Conservation (phyloP, 1,140 invertebrate species). For the Gryllus bimaculatus region DNA sequence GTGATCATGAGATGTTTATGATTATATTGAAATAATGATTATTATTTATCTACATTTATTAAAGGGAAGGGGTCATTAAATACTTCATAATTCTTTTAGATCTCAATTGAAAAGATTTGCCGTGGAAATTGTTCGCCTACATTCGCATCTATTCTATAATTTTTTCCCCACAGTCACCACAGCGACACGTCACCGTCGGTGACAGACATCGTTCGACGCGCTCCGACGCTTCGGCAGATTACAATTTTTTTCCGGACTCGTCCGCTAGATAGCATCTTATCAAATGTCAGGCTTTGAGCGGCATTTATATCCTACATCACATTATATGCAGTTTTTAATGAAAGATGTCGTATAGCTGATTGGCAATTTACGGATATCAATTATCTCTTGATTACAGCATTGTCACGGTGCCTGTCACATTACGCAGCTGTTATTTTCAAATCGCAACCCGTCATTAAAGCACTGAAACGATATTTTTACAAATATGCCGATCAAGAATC, state of each 20-base stretch:
- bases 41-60: no score
- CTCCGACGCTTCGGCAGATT: no score
- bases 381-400: not conserved
- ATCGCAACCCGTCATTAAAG: not conserved
- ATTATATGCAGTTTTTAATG: not conserved
- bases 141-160: no score
- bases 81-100: no score
- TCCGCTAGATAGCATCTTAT: not conserved
- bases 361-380: conserved; percentile 4
- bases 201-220: no score
- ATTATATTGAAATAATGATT: no score
- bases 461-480: not conserved
- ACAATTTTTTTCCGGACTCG: not conserved
- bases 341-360: not conserved
- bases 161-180: no score
- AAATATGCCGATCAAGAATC: not conserved
- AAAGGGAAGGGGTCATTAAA: no score
- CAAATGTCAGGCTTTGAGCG: not conserved
- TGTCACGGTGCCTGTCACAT: not conserved
- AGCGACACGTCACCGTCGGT: no score
- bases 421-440: conserved; percentile 1
- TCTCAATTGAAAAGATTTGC: no score
- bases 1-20: no score
- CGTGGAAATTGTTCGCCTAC: no score
- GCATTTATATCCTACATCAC: not conserved